phyloP scores from a whole-genome alignment of 1,140 invertebrate species.

The Plutomurus gul region DNA sequence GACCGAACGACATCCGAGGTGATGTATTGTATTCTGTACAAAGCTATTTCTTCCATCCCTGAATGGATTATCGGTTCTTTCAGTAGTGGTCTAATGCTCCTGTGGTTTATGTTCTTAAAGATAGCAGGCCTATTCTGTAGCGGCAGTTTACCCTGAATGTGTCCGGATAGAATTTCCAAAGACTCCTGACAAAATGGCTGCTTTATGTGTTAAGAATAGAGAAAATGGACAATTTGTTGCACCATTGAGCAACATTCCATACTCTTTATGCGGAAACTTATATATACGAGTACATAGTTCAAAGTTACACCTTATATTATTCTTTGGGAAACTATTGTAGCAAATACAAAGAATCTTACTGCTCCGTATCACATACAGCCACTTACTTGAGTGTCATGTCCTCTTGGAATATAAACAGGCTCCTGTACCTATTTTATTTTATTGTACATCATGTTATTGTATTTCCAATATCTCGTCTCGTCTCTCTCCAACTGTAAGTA shows the following conservation, averaged over 20 bases:
- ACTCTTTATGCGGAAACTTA: slow-evolving; percentile 7
- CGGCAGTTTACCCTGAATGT: not conserved
- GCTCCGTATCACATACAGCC: not conserved
- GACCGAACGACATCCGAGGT: too few relatives aligned
- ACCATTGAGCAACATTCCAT: slow-evolving; percentile 21
- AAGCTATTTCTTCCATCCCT: not conserved
- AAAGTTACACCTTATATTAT: slow-evolving; percentile 11
- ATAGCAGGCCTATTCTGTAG: not conserved
- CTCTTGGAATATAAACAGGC: too few relatives aligned
- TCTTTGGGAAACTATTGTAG: too few relatives aligned
- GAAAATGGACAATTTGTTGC: slow-evolving; percentile 7
- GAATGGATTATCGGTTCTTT: slow-evolving; percentile 10
- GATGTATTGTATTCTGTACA: not conserved
- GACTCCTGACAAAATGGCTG: slow-evolving; percentile 12
- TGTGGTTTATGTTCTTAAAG: not conserved
- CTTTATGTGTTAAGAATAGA: slow-evolving; percentile 9
- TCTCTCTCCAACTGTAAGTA: too few relatives aligned
- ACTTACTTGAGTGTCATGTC: too few relatives aligned
- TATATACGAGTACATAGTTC: not conserved
- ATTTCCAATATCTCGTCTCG: too few relatives aligned
- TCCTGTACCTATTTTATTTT: too few relatives aligned
- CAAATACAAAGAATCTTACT: too few relatives aligned
- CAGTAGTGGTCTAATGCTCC: not conserved
- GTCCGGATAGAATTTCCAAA: not conserved
- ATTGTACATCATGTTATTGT: too few relatives aligned